Evolutionary conservation across 1,140 invertebrate genomes (phyloP).

Genomic region (Ceratosolen fusciceps): DNA sequence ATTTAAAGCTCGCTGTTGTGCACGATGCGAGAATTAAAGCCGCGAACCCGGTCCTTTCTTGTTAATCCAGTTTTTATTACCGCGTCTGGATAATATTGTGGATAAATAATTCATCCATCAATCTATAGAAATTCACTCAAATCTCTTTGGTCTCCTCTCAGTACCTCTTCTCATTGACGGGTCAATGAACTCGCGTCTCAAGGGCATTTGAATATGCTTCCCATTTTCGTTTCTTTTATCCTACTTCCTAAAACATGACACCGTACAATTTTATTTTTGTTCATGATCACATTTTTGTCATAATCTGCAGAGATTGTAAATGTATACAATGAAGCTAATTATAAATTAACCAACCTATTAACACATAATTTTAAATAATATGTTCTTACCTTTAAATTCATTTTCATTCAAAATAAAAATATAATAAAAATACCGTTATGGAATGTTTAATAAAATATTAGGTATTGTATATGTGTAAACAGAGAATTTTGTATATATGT

Average conservation of each 20-base stretch:
- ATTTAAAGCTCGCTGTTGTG: not conserved
- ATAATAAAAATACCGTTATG: not conserved
- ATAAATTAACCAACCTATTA: not conserved
- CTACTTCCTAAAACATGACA: constrained; percentile 20
- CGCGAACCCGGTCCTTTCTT: not conserved
- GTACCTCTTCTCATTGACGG: not conserved
- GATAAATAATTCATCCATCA: constrained; percentile 44
- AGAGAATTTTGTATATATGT: no score
- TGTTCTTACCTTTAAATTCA: not conserved
- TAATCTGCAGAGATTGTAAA: not conserved
- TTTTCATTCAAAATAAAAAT: not conserved
- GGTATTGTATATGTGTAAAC: no score
- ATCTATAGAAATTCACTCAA: constrained; percentile 29
- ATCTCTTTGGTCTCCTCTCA: not conserved
- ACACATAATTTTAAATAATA: not conserved
- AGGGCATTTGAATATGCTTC: constrained; percentile 6
- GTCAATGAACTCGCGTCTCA: constrained; percentile 29
- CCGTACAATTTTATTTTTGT: not conserved
- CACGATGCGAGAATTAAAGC: not conserved
- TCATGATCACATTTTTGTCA: not conserved
- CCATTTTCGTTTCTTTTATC: not conserved
- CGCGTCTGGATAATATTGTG: not conserved
- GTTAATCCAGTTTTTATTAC: constrained; percentile 27
- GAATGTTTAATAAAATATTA: not conserved
- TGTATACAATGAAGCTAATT: not conserved